phyloP scores from a whole-genome alignment of 1,140 invertebrate species.

The Geopemphigus sp. region DNA sequence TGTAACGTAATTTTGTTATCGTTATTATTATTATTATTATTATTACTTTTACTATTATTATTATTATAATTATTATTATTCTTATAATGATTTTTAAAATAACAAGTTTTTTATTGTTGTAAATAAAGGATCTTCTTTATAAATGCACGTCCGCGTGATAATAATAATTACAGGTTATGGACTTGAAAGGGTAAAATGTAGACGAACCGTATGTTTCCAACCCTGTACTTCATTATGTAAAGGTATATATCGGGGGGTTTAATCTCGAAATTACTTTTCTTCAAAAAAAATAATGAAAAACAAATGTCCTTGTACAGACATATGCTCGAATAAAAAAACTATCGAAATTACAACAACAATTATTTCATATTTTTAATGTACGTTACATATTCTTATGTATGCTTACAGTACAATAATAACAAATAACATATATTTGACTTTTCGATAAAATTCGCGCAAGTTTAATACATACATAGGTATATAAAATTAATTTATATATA shows the following conservation, averaged over 20 bases:
- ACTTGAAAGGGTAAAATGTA: constrained; percentile 11
- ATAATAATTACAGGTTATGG: constrained; percentile 33
- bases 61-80: background rate
- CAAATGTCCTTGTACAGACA: constrained; percentile 13
- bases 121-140: background rate
- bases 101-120: background rate
- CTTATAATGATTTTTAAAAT: background rate
- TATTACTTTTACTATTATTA: no score
- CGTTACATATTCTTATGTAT: background rate
- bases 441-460: no score
- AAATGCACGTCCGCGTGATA: background rate
- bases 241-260: background rate
- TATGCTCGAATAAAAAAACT: background rate
- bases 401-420: no score
- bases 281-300: constrained; percentile 5
- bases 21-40: background rate
- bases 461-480: no score
- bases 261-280: background rate
- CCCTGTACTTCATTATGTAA: background rate
- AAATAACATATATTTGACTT: no score
- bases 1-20: background rate
- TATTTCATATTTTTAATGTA: background rate
- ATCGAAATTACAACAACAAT: background rate
- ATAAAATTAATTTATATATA: no score
- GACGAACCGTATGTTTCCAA: background rate